Percentiles rank a stretch among this genome's conserved stretches.
phyloP scores from a whole-genome alignment of 2,113 vertebrate species.

The Mormoops blainvillei region DNA sequence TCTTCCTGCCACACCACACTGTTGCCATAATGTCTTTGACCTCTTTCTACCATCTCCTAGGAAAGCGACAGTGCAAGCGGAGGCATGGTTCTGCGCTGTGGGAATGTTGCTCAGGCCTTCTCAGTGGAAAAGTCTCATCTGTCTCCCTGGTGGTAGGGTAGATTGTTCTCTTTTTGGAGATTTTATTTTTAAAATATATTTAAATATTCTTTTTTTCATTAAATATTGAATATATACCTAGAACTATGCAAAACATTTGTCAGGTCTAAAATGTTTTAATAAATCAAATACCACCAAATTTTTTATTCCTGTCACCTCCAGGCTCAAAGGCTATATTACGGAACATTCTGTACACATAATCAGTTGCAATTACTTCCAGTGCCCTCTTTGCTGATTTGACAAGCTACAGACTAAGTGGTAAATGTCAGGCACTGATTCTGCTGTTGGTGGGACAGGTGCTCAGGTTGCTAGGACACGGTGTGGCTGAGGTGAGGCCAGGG shows the following conservation, averaged over 20 bases:
- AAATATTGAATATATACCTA: background rate
- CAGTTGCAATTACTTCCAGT: background rate
- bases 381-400: constrained; percentile 22
- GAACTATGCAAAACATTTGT: background rate
- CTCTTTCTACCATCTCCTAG: background rate
- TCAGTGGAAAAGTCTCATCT: background rate
- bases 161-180: background rate
- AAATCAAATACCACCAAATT: background rate
- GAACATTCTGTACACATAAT: constrained; percentile 26
- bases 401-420: background rate
- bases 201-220: background rate
- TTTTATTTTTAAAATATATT: background rate
- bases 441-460: background rate
- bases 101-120: background rate
- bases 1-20: background rate
- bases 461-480: constrained; percentile 38
- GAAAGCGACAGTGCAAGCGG: background rate
- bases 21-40: background rate
- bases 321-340: background rate
- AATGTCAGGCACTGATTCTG: background rate
- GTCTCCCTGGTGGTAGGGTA: background rate
- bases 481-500: background rate
- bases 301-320: background rate
- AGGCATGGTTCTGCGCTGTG: background rate
- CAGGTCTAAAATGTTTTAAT: background rate